These are phyloP conservation scores for Steinernema scapterisci DNA, from an alignment of 2,888 invertebrate species.

Conservation along the genomic window DNA sequence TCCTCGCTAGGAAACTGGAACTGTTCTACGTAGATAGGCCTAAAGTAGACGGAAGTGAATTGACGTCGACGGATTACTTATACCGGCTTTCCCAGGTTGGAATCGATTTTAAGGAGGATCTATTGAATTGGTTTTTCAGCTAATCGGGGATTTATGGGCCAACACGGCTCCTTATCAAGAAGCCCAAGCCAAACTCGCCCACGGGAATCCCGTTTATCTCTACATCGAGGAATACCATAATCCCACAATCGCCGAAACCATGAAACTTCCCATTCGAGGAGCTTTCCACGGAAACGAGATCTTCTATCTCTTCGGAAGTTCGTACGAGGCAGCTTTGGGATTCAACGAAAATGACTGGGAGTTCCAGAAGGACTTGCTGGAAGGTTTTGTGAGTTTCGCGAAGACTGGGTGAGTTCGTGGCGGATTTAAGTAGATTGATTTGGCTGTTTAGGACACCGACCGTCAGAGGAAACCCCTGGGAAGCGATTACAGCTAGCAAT, in stretches of 20 bases:
- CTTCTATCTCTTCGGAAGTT: background rate
- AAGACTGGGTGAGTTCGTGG: background rate
- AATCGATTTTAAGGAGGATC: background rate
- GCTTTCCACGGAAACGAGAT: background rate
- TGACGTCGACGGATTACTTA: slow-evolving; percentile 24
- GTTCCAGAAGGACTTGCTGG: background rate
- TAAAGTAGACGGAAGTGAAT: slow-evolving; percentile 1
- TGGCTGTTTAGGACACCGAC: background rate
- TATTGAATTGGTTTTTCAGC: slow-evolving; percentile 26
- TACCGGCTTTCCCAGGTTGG: background rate
- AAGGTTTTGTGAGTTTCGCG: background rate
- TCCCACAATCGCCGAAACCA: background rate
- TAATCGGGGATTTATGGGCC: slow-evolving; percentile 42
- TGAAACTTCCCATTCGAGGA: background rate
- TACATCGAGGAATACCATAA: slow-evolving; percentile 32
- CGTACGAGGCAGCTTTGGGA: background rate
- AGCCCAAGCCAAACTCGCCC: slow-evolving; percentile 38
- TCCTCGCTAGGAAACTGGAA: slow-evolving; percentile 33
- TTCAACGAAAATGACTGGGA: background rate
- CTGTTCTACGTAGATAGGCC: slow-evolving; percentile 41
- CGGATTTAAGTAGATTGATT: background rate
- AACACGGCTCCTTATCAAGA: slow-evolving; percentile 41
- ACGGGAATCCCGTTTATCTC: slow-evolving; percentile 38
- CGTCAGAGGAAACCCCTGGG: background rate
- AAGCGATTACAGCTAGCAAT: background rate